phyloP scores from a whole-genome alignment of 2,113 vertebrate species.

The Odontesthes bonariensis region DNA sequence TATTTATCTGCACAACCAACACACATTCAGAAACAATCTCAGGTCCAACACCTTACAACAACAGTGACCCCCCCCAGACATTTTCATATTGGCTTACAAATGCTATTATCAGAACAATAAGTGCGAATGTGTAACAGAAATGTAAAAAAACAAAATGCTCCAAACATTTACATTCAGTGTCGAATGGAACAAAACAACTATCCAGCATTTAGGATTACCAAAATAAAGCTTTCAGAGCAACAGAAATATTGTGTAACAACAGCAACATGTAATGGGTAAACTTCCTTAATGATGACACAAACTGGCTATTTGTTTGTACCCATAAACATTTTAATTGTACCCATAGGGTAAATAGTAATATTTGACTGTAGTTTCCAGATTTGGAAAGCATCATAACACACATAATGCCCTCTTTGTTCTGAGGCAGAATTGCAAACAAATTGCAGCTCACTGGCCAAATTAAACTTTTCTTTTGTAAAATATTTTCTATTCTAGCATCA shows the following conservation, averaged over 20 bases:
- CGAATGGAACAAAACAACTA: slow-evolving; percentile 27
- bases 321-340: slow-evolving; percentile 50
- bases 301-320: slow-evolving; percentile 4
- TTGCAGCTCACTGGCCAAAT: neutral
- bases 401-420: no score
- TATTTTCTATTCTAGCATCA: no score
- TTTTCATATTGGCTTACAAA: slow-evolving; percentile 32
- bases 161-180: slow-evolving; percentile 31
- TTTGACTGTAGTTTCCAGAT: slow-evolving; percentile 35
- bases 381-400: slow-evolving; percentile 33
- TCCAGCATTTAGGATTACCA: slow-evolving; percentile 29
- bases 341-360: slow-evolving; percentile 62
- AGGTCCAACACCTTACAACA: slow-evolving; percentile 10
- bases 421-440: neutral
- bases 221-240: neutral
- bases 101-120: slow-evolving; percentile 40
- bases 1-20: slow-evolving; percentile 32
- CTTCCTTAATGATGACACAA: neutral
- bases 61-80: neutral
- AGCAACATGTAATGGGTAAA: slow-evolving; percentile 20
- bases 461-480: neutral
- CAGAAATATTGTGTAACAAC: slow-evolving; percentile 4
- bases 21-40: neutral
- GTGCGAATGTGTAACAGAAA: slow-evolving; percentile 24
- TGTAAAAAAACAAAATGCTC: neutral